Base-by-base conservation (phyloP, 2,888 invertebrate genomes). In the Clusia tigrina region DNA sequence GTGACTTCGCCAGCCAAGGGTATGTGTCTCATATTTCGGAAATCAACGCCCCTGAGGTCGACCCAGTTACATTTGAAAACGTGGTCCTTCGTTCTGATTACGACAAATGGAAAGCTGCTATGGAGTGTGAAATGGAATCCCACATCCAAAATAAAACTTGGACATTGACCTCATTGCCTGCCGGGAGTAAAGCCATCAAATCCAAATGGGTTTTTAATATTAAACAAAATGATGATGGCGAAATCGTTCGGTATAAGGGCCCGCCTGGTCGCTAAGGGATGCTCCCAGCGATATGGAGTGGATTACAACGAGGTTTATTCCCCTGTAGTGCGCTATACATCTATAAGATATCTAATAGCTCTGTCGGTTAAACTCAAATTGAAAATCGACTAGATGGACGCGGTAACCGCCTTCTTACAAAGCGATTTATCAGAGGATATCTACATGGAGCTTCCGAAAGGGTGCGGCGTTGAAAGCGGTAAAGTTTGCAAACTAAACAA, bases 261-360 rank as follows among this genome's bases (percentile, higher is more conserved):
- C 6, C 53, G 62, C 10, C 57, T 62, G 2, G 53, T 62, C 2
- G 62, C 26, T 24, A 62, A 62, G 17, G 52, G 63, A 1, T 63
- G 58, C 22, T 55, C 59, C 9, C 59, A 63, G 20, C 53, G 18
- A 54, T 20, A 52, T 23, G 62, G 56, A 15, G 1, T 58, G 12
- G 37, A 54, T 12, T 32, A 32, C 32, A 32, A 32, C 12, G 32
- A 32, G 32, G 32, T 32, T 32, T 32, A 32, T 32, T 32, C 32
- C 6, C 32, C 32, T 9, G 32, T 32, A 5, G 32, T 32, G 5
- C 32, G 60, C 5, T 59, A 64, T 24, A 53, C 48, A 20, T 53
- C 64, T 6, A 54, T 64, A 12, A 23, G 64, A 20, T 58, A 60
- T 54, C 6, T 60, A 1, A 54, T 60, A 2, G 54, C 58, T 10